Base-by-base conservation (phyloP, 2,113 vertebrate genomes). In the Eubucco bourcierii region DNA sequence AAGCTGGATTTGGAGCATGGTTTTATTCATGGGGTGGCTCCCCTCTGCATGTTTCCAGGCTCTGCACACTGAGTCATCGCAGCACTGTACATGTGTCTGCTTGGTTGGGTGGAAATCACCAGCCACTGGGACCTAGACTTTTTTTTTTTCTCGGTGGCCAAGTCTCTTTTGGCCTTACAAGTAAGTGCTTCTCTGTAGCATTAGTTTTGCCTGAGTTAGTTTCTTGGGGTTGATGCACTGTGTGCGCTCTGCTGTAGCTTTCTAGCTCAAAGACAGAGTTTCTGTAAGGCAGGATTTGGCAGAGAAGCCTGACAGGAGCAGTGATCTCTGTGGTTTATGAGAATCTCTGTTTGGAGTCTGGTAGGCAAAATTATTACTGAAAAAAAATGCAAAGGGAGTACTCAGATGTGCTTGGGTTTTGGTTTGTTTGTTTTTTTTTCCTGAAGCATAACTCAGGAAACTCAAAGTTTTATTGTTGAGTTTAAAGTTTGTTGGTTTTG, bases 201-300 rank as follows among this genome's bases (percentile, higher is more conserved):
- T 82, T 91, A 65, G n/a, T n/a, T 91, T 67, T 91, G 50, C 46
- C 64, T 46, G 80, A 73, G 46, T 67, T 87, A 71, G 19, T 87
- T 94, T 92, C 72, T 89, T 55, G 75, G 68, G 82, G 64, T 33
- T 56, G 81, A 18, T 56, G 46, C 55, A 66, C 37, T 72, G 75
- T 85, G 41, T 88, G 44, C 71, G 81, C 60, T 76, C 34, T 92
- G 71, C 66, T 1, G 6, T 60, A 60, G 80, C 44, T 88, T 87
- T 80, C 80, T 70, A 90, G 87, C 77, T 81, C 3, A 5, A 87
- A 85, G 53, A 68, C 44, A 67, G 61, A 72, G 50, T 29, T 90
- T 83, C 44, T 95, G 64, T 77, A 80, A 77, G 68, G 76, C 87
- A 78, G 72, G 68, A 80, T 95, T 91, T 90, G 93, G 50, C 84